phyloP scores from a whole-genome alignment of 2,113 vertebrate species.

The Tachuris rubrigastra region DNA sequence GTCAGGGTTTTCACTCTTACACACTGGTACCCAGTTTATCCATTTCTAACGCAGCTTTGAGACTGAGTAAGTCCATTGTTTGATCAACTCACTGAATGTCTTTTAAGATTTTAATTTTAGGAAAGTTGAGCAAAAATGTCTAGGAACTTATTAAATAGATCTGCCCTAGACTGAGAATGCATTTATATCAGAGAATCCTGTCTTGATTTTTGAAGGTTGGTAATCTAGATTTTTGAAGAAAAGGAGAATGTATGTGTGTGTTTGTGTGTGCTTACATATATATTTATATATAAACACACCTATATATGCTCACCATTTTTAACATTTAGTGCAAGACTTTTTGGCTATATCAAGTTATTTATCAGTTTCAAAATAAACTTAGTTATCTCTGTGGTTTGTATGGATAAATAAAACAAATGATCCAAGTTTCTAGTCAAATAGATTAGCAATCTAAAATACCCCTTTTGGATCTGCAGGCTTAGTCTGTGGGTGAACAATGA shows the following conservation, averaged over 20 bases:
- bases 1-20: background rate
- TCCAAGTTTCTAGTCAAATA: background rate
- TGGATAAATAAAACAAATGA: background rate
- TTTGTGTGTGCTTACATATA: fast-evolving
- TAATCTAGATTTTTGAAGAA: background rate
- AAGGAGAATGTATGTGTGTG: background rate
- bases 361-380: background rate
- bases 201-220: background rate
- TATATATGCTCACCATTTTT: background rate
- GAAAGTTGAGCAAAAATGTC: background rate
- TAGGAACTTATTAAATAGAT: background rate
- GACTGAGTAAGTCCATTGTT: background rate
- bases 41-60: background rate
- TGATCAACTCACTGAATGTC: background rate
- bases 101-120: background rate
- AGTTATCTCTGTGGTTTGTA: background rate
- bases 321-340: background rate
- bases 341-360: background rate
- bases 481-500: background rate
- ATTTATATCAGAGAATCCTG: background rate
- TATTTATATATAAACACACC: background rate
- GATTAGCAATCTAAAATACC: background rate
- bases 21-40: background rate
- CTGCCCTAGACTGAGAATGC: background rate
- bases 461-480: background rate